These are phyloP conservation scores for Cynocephalus volans DNA, from an alignment of 2,113 vertebrate genomes.

Conservation along the genomic window DNA sequence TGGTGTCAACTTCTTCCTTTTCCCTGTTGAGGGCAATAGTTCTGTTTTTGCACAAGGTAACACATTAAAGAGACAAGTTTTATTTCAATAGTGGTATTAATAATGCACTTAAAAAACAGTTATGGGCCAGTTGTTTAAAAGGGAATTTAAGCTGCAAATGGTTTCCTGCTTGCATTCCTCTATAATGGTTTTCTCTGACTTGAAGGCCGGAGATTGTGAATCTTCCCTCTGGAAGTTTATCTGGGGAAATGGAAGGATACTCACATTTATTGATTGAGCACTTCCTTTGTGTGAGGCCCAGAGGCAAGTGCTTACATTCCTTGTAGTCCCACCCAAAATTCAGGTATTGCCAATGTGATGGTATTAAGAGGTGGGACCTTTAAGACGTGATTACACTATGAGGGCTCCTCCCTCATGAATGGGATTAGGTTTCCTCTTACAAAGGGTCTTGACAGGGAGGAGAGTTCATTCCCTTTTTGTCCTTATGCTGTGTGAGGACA, in stretches of 20 bases:
- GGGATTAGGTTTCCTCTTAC: not conserved
- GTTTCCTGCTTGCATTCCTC: not conserved
- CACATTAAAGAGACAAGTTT: not conserved
- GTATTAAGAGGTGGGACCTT: not conserved
- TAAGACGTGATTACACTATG: not conserved
- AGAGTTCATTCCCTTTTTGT: not conserved
- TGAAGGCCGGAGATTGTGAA: not conserved
- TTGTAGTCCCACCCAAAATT: not conserved
- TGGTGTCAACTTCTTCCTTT: slow-evolving; percentile 12
- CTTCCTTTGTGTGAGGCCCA: not conserved
- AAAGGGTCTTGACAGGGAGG: not conserved
- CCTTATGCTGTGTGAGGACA: not conserved
- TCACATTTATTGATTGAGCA: not conserved
- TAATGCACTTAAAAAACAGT: slow-evolving; percentile 64
- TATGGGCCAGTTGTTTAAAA: slow-evolving; percentile 37
- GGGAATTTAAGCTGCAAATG: slow-evolving; percentile 57
- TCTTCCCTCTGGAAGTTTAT: not conserved
- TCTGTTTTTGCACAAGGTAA: slow-evolving; percentile 33
- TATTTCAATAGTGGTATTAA: slow-evolving; percentile 75
- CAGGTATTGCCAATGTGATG: not conserved
- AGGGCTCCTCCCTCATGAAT: not conserved
- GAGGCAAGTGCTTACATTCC: not conserved
- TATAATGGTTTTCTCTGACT: slow-evolving; percentile 10
- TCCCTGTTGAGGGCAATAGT: slow-evolving; percentile 60
- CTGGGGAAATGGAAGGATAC: not conserved